A percentile compares a stretch with the other conserved stretches of the same genome.
phyloP scores from a whole-genome alignment of 2,888 invertebrate species.

The Eledona agricola region DNA sequence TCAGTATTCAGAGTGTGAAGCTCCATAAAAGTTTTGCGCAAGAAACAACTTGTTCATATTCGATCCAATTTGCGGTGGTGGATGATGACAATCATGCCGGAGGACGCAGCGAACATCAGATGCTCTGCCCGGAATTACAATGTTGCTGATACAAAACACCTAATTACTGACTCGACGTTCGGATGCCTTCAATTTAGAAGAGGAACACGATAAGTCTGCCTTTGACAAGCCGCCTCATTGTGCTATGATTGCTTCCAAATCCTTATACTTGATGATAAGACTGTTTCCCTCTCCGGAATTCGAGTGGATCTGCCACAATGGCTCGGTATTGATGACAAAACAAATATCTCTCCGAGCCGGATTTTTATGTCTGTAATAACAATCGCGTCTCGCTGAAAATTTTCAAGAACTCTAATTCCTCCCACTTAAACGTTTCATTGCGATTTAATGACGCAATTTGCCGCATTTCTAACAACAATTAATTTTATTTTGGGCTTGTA shows the following conservation, averaged over 20 bases:
- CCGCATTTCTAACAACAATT: too few species aligned
- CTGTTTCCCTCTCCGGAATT: slow-evolving; percentile 28
- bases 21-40: slow-evolving; percentile 23
- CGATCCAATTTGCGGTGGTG: too few species aligned
- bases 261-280: slow-evolving; percentile 34
- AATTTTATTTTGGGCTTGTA: too few species aligned
- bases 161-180: slow-evolving; percentile 32
- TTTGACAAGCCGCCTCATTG: slow-evolving; percentile 36
- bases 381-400: too few species aligned
- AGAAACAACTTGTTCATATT: too few species aligned
- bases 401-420: too few species aligned
- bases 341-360: slow-evolving; percentile 15
- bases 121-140: slow-evolving; percentile 11
- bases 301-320: slow-evolving; percentile 31
- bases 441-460: too few species aligned
- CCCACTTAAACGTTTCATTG: too few species aligned
- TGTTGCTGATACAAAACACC: slow-evolving; percentile 34
- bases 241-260: slow-evolving; percentile 37
- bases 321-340: slow-evolving; percentile 26
- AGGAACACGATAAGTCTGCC: slow-evolving; percentile 34
- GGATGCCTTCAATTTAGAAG: slow-evolving; percentile 31
- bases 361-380: too few species aligned
- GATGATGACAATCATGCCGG: too few species aligned
- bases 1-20: too few species aligned
- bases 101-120: slow-evolving; percentile 20